phyloP scores from a whole-genome alignment of 2,888 invertebrate genomes.

The Cephus nigrinus region DNA sequence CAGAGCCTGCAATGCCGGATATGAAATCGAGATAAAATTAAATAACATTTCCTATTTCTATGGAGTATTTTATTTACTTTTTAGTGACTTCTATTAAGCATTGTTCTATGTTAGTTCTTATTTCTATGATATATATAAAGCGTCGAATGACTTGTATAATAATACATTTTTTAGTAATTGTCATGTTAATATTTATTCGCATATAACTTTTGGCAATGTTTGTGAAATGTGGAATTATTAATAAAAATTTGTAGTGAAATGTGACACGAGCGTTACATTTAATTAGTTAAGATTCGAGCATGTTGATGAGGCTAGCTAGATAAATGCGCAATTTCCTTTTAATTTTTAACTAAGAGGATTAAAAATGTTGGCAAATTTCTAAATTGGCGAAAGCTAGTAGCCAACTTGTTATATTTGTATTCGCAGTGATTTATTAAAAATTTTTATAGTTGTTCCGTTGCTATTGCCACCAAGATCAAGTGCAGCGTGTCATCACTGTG shows the following conservation, averaged over 20 bases:
- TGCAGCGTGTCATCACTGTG: too few relatives aligned
- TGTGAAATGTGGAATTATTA: too few relatives aligned
- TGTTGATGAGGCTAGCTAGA: background rate
- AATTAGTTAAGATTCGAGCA: background rate
- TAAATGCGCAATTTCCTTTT: background rate
- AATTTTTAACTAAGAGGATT: background rate
- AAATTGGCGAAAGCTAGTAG: too few relatives aligned
- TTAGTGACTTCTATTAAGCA: background rate
- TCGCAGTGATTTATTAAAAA: background rate
- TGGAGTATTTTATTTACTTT: background rate
- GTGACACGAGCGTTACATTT: background rate
- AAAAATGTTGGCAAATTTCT: background rate
- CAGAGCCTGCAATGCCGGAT: background rate
- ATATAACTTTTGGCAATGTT: too few relatives aligned
- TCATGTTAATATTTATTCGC: too few relatives aligned
- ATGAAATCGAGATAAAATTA: background rate
- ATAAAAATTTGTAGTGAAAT: background rate
- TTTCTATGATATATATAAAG: too few relatives aligned
- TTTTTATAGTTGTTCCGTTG: background rate
- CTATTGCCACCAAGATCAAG: too few relatives aligned
- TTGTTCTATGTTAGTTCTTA: too few relatives aligned
- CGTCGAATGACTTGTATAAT: too few relatives aligned
- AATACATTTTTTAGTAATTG: too few relatives aligned
- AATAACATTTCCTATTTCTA: background rate
- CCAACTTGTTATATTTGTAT: background rate